phyloP scores from a whole-genome alignment of 1,140 invertebrate genomes.

The Macrostomum lignano region DNA sequence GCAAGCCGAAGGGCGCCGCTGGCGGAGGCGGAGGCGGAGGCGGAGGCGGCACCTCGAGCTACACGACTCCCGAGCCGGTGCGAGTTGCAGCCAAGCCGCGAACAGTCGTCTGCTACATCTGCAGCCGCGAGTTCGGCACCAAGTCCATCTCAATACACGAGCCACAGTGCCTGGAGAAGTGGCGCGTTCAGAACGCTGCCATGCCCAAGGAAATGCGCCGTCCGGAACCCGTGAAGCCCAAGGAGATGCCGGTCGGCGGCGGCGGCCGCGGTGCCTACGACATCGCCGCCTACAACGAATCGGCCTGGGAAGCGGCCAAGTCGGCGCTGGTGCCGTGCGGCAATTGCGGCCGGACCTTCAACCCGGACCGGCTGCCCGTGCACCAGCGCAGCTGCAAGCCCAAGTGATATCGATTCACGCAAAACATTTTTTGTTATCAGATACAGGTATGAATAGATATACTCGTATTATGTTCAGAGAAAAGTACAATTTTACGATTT shows the following conservation, averaged over 20 bases:
- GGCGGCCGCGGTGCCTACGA: constrained; percentile 11
- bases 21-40: too few relatives aligned
- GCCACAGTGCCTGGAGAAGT: constrained; percentile 46
- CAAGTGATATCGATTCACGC: too few relatives aligned
- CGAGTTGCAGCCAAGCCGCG: too few relatives aligned
- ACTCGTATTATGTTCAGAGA: too few relatives aligned
- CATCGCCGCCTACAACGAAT: constrained; percentile 11
- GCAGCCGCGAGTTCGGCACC: constrained; percentile 40
- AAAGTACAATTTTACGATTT: too few relatives aligned
- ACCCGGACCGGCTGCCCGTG: constrained; percentile 36
- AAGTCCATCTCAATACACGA: constrained; percentile 45
- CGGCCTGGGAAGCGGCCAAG: constrained; percentile 14
- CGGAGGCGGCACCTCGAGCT: too few relatives aligned
- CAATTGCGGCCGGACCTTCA: constrained; percentile 39
- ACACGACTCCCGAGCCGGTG: too few relatives aligned
- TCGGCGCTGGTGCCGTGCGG: constrained; percentile 34
- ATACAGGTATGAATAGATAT: too few relatives aligned
- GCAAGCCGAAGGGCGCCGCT: constrained; percentile 25
- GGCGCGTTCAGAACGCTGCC: constrained; percentile 39
- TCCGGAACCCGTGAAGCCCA: constrained; percentile 36
- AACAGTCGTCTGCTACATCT: constrained; percentile 43
- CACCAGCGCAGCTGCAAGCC: constrained; percentile 39
- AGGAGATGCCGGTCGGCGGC: constrained; percentile 20
- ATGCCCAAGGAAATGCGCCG: constrained; percentile 32
- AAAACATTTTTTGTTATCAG: too few relatives aligned